These are phyloP conservation scores for Ictalurus furcatus DNA, from an alignment of 2,113 vertebrate genomes.

Conservation along the genomic window DNA sequence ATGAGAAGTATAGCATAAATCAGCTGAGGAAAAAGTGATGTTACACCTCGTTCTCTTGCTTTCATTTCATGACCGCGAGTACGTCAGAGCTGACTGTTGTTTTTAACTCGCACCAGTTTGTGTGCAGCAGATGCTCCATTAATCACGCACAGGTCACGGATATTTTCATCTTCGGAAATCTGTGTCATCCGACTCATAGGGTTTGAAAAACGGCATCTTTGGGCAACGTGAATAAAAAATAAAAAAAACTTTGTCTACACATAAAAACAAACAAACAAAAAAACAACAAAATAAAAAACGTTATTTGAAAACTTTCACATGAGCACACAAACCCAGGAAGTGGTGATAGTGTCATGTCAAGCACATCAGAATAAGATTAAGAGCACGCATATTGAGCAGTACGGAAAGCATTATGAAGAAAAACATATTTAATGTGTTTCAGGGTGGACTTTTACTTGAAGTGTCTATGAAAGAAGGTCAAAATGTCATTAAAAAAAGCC, in stretches of 20 bases:
- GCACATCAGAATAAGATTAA: background rate
- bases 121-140: constrained; percentile 6
- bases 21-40: background rate
- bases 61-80: background rate
- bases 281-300: background rate
- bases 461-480: background rate
- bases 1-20: constrained; percentile 6
- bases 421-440: background rate
- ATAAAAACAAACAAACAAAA: background rate
- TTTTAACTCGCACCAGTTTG: background rate
- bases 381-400: background rate
- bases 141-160: background rate
- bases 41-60: constrained; percentile 3
- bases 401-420: background rate
- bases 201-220: background rate
- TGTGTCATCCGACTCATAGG: constrained; percentile 1
- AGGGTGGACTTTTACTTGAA: background rate
- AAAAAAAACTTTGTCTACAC: background rate
- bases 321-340: background rate
- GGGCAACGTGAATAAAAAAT: background rate
- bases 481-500: background rate
- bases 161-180: background rate
- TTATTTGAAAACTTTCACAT: background rate
- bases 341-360: background rate
- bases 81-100: background rate